These are phyloP conservation scores for Noctuana brunneofusca DNA, from an alignment of 2,888 invertebrate genomes.

Conservation along the genomic window DNA sequence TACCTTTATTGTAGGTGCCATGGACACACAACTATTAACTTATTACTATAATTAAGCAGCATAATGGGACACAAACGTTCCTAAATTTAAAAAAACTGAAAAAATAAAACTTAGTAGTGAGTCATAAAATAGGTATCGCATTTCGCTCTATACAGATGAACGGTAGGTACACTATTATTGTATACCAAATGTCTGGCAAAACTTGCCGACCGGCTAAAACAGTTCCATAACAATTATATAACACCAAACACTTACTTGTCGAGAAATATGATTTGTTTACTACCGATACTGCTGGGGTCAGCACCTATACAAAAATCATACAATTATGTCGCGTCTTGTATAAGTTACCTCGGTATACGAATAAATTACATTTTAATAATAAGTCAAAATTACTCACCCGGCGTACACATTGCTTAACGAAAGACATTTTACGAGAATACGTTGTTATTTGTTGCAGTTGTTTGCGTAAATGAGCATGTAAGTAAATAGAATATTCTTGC, in stretches of 20 bases:
- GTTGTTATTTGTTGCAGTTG: neutral
- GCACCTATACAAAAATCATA: constrained; percentile 48
- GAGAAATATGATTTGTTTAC: constrained; percentile 61
- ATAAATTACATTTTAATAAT: neutral
- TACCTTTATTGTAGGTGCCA: neutral
- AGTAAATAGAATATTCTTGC: neutral
- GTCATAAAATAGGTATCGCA: too few species aligned
- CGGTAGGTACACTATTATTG: too few species aligned
- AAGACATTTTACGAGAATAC: neutral
- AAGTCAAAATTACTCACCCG: neutral
- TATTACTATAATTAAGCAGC: too few species aligned
- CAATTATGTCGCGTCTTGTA: neutral
- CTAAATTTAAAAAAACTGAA: too few species aligned
- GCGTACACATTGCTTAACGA: constrained; percentile 13
- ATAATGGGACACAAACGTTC: too few species aligned
- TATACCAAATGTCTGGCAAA: too few species aligned
- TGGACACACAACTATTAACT: too few species aligned
- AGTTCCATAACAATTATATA: too few species aligned
- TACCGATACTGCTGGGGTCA: constrained; percentile 54
- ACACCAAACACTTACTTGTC: constrained; percentile 60
- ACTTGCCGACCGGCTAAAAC: neutral
- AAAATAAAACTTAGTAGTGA: too few species aligned
- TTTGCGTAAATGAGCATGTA: neutral
- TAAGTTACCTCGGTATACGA: neutral
- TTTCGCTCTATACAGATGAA: too few species aligned